Evolutionary conservation across 2,797 vertebrate genomes (phyloP), one percentile per base, ranked within the genome.

Genomic region (Lacerta bilineata): DNA sequence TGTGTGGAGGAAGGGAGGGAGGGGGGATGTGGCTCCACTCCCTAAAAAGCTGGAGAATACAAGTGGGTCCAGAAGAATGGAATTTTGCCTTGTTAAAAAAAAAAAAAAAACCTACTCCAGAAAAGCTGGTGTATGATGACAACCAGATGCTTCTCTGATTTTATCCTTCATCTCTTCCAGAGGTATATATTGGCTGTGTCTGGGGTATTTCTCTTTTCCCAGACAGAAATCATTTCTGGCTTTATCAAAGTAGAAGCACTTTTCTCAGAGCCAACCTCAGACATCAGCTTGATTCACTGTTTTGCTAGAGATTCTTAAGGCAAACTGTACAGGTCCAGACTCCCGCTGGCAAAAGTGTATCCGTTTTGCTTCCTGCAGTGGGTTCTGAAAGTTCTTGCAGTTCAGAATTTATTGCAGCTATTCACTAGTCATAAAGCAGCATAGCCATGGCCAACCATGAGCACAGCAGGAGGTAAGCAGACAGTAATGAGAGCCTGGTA

Each of bases 121-220:
- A 83, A 83, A 83, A 83, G 61, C 61, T 77, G 87, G 33, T 88
- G 87, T 18, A 76, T 83, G 61, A 77, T 88, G 80, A 83, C 23
- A 83, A 88, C 87, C 87, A 88, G 87, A 88, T 83, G 87, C 23
- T 83, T 68, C 9, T 61, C 74, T 29, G 4, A n/a, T 69, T 88
- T 88, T 77, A 46, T 46, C 20, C 71, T 36, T 66, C 33, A 29
- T 83, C 61, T 29, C 23, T 83, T 83, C 29, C 80, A 88, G 87
- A 69, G 11, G 17, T 55, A 41, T 71, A 41, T 80, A 15, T 41
- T 46, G 5, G 9, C 68, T 59, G 25, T 59, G 25, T 33, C 72
- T 76, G 17, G 23, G 29, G 39, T 77, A 23, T 68, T 77, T 88
- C 23, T 88, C 23, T 77, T 69, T 13, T 78, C 74, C 43, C 33